These are phyloP conservation scores for Phoxinus dragarum DNA, from an alignment of 2,797 vertebrate species.

Conservation along the genomic window DNA sequence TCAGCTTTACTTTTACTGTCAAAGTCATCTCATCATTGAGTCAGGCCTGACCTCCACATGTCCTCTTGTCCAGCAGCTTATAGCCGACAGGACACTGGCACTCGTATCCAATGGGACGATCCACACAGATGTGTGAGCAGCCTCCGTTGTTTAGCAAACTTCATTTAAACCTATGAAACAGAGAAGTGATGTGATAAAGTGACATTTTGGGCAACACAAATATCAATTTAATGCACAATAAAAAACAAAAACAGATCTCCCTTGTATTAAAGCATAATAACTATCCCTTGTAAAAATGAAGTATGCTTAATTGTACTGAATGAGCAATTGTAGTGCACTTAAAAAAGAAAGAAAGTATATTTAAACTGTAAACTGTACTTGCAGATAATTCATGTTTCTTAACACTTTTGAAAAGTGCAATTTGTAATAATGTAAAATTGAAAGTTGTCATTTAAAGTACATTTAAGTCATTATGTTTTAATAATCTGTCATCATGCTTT, in stretches of 20 bases:
- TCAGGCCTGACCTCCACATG: slow-evolving; percentile 86
- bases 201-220: neutral
- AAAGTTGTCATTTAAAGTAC: neutral
- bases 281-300: neutral
- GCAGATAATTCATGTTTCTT: neutral
- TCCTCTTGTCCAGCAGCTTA: slow-evolving; percentile 95
- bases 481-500: neutral
- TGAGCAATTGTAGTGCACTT: neutral
- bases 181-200: neutral
- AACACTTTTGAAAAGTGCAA: neutral
- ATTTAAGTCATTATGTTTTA: neutral
- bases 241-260: neutral
- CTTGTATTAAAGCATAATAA: neutral
- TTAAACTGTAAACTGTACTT: neutral
- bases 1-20: neutral
- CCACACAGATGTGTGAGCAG: slow-evolving; percentile 95
- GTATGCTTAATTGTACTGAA: neutral
- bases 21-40: slow-evolving; percentile 1
- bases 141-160: slow-evolving; percentile 92
- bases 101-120: slow-evolving; percentile 92
- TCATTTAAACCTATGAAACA: slow-evolving; percentile 88
- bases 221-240: neutral
- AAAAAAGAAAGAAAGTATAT: neutral
- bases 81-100: slow-evolving; percentile 93
- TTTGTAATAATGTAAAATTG: neutral